Conservation (phyloP, 2,797 vertebrate species). For the Characodon lateralis region DNA sequence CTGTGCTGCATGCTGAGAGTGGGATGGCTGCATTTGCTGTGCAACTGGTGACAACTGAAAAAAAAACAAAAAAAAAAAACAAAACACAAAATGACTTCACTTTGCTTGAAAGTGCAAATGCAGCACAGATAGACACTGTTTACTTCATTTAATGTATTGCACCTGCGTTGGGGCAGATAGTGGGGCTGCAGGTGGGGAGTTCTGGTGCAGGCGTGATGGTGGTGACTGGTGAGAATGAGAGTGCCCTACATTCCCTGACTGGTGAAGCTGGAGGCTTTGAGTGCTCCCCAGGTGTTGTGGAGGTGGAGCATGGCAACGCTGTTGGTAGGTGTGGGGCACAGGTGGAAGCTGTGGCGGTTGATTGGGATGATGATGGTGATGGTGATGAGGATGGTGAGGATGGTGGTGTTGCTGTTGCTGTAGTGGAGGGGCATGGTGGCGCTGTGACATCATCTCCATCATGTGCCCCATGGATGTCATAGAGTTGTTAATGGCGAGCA, state of each 20-base stretch:
- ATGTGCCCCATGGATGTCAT: conserved; percentile 91
- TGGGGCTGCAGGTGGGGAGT: conserved; percentile 82
- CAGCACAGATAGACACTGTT: not conserved
- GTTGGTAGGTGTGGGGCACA: conserved; percentile 86
- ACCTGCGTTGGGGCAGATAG: conserved; percentile 83
- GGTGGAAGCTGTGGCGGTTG: conserved; percentile 76
- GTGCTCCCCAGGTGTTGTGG: conserved; percentile 82
- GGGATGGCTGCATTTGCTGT: conserved; percentile 89
- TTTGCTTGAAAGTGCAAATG: not conserved
- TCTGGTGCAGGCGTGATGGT: conserved; percentile 86
- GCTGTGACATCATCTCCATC: conserved; percentile 96
- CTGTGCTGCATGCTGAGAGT: conserved; percentile 83
- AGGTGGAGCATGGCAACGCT: conserved; percentile 85
- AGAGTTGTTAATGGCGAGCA: conserved; percentile 84
- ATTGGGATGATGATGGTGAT: conserved; percentile 63
- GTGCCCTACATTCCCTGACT: conserved; percentile 87
- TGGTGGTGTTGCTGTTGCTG: conserved; percentile 72
- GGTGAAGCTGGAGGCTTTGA: conserved; percentile 83
- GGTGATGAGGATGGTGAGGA: conserved; percentile 85
- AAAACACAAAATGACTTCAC: not conserved
- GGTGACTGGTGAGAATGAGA: conserved; percentile 89
- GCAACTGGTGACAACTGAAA: conserved; percentile 86
- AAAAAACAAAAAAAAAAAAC: not conserved
- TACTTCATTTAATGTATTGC: not conserved
- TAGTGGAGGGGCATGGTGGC: conserved; percentile 87